Evolutionary conservation across 2,888 invertebrate species (phyloP).

Genomic region (Spisula solida): DNA sequence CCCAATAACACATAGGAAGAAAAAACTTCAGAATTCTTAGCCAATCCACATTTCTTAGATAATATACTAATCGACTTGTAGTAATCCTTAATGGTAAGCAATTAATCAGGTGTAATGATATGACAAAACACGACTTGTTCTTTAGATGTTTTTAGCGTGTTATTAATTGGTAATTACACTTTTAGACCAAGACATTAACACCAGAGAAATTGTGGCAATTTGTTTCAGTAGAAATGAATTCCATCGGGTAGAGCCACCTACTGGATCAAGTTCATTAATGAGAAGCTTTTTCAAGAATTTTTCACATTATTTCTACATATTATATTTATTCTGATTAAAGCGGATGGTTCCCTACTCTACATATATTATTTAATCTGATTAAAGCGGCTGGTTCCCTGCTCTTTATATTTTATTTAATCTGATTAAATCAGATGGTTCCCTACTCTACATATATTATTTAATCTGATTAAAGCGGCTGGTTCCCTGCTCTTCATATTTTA

Average conservation of each 20-base stretch:
- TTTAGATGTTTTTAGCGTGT: neutral
- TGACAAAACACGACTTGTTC: conserved; percentile 22
- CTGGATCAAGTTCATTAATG: neutral
- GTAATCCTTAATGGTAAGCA: conserved; percentile 4
- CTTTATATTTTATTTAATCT: too few relatives aligned
- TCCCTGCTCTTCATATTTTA: neutral
- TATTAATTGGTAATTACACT: conserved; percentile 30
- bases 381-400: too few relatives aligned
- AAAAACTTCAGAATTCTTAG: neutral
- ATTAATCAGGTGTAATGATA: conserved; percentile 25
- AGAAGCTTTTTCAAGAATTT: neutral
- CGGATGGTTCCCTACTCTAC: too few relatives aligned
- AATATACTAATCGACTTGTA: neutral
- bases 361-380: too few relatives aligned
- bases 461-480: too few relatives aligned
- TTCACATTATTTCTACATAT: neutral
- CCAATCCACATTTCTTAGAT: conserved; percentile 19
- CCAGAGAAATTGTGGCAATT: neutral
- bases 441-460: neutral
- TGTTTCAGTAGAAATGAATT: neutral
- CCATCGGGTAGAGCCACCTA: neutral
- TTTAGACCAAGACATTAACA: neutral
- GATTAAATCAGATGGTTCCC: neutral
- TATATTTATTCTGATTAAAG: neutral
- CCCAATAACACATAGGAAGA: neutral